Evolutionary conservation across 2,797 vertebrate species (phyloP).

Genomic region (Sebastes steindachneri): DNA sequence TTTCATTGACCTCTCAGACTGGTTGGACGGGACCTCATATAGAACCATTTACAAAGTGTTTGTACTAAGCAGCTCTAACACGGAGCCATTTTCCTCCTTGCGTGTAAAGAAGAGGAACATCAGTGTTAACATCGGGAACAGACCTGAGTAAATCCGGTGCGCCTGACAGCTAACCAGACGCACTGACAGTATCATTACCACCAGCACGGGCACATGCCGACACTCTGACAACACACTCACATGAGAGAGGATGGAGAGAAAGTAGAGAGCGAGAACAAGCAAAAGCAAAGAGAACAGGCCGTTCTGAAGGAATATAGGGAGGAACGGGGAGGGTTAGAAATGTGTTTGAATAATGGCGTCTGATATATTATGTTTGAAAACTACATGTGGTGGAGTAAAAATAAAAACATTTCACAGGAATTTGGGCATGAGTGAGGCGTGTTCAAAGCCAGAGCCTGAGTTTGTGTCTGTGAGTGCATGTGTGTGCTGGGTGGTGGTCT

Average conservation of each 20-base stretch:
- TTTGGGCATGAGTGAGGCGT: background rate
- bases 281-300: slow-evolving; percentile 23
- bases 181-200: slow-evolving; percentile 82
- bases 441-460: slow-evolving; percentile 45
- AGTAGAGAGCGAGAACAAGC: slow-evolving; percentile 29
- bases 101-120: slow-evolving; percentile 73
- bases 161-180: slow-evolving; percentile 79
- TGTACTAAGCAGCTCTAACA: slow-evolving; percentile 66
- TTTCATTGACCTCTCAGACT: slow-evolving; percentile 37
- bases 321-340: background rate
- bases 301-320: background rate
- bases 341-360: slow-evolving; percentile 45
- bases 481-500: slow-evolving; percentile 68
- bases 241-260: slow-evolving; percentile 37
- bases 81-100: slow-evolving; percentile 60
- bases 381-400: slow-evolving; percentile 29
- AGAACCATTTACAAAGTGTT: slow-evolving; percentile 55
- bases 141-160: slow-evolving; percentile 69
- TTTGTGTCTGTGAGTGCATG: slow-evolving; percentile 50
- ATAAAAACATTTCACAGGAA: slow-evolving; percentile 55
- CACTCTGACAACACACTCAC: slow-evolving; percentile 71
- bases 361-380: slow-evolving; percentile 57
- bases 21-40: slow-evolving; percentile 46
- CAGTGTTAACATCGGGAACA: slow-evolving; percentile 80
- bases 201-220: slow-evolving; percentile 62